Evolutionary conservation across 2,888 invertebrate genomes (phyloP).

Genomic region (Hyppa rectilinea): DNA sequence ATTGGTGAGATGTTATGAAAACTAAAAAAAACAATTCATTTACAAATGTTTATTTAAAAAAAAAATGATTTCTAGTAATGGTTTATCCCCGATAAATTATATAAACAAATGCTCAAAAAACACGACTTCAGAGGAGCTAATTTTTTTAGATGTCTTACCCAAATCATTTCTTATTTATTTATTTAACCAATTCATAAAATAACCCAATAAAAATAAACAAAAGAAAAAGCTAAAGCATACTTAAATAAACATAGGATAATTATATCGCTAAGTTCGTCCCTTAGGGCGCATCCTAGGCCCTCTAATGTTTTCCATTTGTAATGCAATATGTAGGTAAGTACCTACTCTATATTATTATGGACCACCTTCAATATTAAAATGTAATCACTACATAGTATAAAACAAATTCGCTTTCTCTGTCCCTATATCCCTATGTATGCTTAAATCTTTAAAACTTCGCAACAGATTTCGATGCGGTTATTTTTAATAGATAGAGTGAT

Average conservation of each 20-base stretch:
- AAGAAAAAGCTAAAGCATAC: too few species aligned
- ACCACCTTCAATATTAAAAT: not conserved
- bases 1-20: not conserved
- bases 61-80: not conserved
- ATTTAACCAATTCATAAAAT: too few species aligned
- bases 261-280: not conserved
- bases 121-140: too few species aligned
- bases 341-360: not conserved
- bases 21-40: not conserved
- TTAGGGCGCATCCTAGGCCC: conserved; percentile 2
- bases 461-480: too few species aligned
- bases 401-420: too few species aligned
- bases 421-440: too few species aligned
- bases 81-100: not conserved
- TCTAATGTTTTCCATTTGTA: not conserved
- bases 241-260: not conserved
- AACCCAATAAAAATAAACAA: not conserved
- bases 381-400: too few species aligned
- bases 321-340: too few species aligned
- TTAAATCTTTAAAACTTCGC: too few species aligned
- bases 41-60: too few species aligned
- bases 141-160: not conserved
- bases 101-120: not conserved
- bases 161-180: too few species aligned
- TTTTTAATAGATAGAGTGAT: too few species aligned